These are phyloP conservation scores for Zoroaster sp. DNA, from an alignment of 53 echinoderm and acorn worm genomes.

Conservation along the genomic window DNA sequence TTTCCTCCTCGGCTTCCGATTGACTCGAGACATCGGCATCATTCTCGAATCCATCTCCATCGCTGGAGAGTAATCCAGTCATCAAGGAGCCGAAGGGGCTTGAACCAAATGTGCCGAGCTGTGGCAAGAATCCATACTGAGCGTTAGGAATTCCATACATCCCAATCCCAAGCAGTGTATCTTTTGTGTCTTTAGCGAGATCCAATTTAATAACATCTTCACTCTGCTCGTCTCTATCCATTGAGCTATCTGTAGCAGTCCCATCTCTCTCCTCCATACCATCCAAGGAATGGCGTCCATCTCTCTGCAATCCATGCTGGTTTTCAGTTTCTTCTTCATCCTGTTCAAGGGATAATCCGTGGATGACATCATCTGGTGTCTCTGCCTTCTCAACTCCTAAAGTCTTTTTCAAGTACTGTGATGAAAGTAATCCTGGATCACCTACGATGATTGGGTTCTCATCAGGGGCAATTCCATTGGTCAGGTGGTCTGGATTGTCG, in stretches of 20 bases:
- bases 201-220: conserved; percentile 70
- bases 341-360: neutral
- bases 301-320: neutral
- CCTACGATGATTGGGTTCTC: neutral
- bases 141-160: conserved; percentile 25
- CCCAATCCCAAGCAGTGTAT: neutral
- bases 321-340: neutral
- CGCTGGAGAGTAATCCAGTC: conserved; percentile 43
- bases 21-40: conserved; percentile 41
- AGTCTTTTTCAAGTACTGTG: conserved; percentile 14
- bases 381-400: neutral
- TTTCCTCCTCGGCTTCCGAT: neutral
- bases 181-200: conserved; percentile 47
- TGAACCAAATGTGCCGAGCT: conserved; percentile 39
- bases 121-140: conserved; percentile 56
- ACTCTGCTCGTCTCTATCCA: conserved; percentile 3
- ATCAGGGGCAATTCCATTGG: neutral
- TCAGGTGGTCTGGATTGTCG: neutral
- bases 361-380: neutral
- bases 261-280: neutral
- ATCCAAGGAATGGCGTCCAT: neutral
- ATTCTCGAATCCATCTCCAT: conserved; percentile 44
- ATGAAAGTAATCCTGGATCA: conserved; percentile 20
- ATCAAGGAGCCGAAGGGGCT: conserved; percentile 46
- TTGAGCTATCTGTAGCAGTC: neutral